Evolutionary conservation across 1,140 invertebrate genomes (phyloP), one percentile per base, ranked within the genome.

Genomic region (Heterodera carotae): DNA sequence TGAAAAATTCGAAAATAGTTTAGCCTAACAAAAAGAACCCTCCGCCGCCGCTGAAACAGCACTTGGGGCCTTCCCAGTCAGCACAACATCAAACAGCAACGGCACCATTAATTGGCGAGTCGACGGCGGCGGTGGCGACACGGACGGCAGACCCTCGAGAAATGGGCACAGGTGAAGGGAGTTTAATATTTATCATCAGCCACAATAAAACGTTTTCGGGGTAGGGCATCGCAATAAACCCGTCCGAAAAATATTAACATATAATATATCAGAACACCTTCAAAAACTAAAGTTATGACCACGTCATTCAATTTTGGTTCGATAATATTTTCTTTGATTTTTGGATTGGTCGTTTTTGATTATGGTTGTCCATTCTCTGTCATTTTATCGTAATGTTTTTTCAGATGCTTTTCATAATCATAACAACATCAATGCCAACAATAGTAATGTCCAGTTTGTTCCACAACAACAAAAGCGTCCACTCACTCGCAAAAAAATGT

Each of bases 11-110:
- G 15, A 8, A 29, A 56, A 18, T 7, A 29, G 27, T 74, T 22
- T 36, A 74, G 72, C 72, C 72, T 18, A 74, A 62, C 53, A 74
- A 74, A 62, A 74, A 74, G 56, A 74, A 74, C 33, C 56, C 59
- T 53, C 69, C 48, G 8, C 31, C 69, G 25, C 59, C 48, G 48
- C 48, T 56, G 15, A 56, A 56, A 56, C 48, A 18, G 12, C 48
- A 56, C 15, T 18, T 18, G 5, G 48, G 5, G 18, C 48, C 48
- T 22, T 2, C 22, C 48, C 29, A 43, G 33, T 39, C 22, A 48
- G 31, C 18, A 2, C 43, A 70, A 70, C 36, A 33, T 25, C 48
- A 34, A 15, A 59, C 71, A 56, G 25, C 71, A 34, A 27, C 43
- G 36, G 34, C 71, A 73, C 67, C 25, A 34, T 25, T 33, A 29